phyloP scores from a whole-genome alignment of 53 echinoderm and acorn worm genomes.

The Stichopus horrens region DNA sequence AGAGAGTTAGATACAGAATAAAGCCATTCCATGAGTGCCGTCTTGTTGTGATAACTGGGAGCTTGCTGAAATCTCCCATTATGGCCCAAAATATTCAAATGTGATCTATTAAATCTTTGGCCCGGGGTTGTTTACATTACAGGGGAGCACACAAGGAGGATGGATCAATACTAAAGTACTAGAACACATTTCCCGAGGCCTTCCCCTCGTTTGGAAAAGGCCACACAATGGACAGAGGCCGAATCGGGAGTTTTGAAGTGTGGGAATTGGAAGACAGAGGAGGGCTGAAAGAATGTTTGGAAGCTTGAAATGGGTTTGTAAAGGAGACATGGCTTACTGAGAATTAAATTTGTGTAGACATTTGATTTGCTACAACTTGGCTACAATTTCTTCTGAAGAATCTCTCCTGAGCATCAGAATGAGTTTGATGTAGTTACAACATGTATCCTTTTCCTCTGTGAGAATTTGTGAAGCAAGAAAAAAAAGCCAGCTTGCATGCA shows the following conservation, averaged over 20 bases:
- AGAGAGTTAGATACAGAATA: conserved; percentile 41
- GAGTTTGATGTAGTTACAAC: too few species aligned
- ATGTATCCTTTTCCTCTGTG: too few species aligned
- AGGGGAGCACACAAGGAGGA: conserved; percentile 32
- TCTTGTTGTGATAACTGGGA: conserved; percentile 31
- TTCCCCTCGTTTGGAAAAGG: neutral
- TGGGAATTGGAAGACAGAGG: conserved; percentile 25
- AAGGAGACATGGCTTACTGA: conserved; percentile 1
- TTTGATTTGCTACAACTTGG: neutral
- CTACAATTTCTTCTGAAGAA: too few species aligned
- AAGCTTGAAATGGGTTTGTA: neutral
- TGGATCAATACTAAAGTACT: conserved; percentile 44
- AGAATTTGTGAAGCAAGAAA: too few species aligned
- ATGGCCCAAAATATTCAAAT: conserved; percentile 44
- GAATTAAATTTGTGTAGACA: conserved; percentile 2
- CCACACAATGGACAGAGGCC: conserved; percentile 33
- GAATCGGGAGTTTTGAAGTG: conserved; percentile 7
- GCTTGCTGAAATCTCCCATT: conserved; percentile 33
- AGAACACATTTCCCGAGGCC: conserved; percentile 27
- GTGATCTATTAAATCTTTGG: conserved; percentile 40
- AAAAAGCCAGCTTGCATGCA: too few species aligned
- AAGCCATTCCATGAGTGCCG: neutral
- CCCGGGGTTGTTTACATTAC: conserved; percentile 36
- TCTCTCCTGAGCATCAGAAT: too few species aligned
- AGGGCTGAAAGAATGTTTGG: neutral